Evolutionary conservation across 2,797 vertebrate genomes (phyloP).

Genomic region (Nasua narica): DNA sequence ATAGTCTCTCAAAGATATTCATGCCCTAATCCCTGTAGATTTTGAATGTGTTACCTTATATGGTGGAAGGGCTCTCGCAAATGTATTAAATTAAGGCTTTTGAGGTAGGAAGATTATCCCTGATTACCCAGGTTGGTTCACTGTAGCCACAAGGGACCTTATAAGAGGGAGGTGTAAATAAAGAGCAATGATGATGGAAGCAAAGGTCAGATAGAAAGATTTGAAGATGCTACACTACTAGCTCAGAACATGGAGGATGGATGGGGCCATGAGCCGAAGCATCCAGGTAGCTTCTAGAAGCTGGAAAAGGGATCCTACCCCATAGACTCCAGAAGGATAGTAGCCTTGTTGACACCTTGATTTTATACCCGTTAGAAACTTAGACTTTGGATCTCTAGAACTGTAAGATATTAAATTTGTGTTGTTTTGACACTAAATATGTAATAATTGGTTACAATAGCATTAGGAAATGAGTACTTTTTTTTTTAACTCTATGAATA

Average conservation of each 20-base stretch:
- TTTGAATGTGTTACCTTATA: background rate
- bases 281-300: background rate
- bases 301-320: background rate
- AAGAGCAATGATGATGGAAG: background rate
- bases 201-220: background rate
- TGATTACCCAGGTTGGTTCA: background rate
- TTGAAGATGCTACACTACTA: background rate
- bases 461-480: background rate
- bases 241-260: constrained; percentile 1
- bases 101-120: background rate
- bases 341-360: background rate
- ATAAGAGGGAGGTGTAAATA: background rate
- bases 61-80: background rate
- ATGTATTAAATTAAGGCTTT: constrained; percentile 10
- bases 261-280: background rate
- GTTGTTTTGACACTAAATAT: background rate
- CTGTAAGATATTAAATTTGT: background rate
- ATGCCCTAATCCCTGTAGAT: background rate
- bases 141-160: background rate
- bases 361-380: background rate
- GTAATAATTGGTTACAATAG: background rate
- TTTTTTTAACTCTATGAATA: background rate
- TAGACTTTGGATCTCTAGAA: background rate
- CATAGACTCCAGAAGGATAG: background rate
- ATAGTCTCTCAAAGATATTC: background rate